A percentile compares a stretch with the other conserved stretches of the same genome.
Evolutionary conservation across 2,113 vertebrate species (phyloP).

Genomic region (Lota lota): DNA sequence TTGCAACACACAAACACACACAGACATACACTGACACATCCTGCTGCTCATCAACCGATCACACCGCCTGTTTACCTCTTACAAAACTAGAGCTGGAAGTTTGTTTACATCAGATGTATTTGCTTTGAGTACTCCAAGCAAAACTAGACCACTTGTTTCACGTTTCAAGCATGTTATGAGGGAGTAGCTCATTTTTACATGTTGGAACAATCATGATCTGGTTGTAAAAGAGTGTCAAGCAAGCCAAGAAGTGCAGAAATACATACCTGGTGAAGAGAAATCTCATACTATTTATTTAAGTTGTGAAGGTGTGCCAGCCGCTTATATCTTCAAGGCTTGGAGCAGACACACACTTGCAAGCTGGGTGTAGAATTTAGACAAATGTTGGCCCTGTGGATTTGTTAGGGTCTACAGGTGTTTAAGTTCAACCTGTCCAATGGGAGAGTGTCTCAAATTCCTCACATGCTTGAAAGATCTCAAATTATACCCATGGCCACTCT

Average conservation of each 20-base stretch:
- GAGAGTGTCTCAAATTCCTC: conserved; percentile 28
- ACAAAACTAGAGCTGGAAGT: background rate
- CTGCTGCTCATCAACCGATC: background rate
- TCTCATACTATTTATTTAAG: background rate
- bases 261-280: too few species aligned
- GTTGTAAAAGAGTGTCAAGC: too few species aligned
- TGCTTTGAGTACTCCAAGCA: too few species aligned
- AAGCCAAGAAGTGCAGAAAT: too few species aligned
- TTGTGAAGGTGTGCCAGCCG: background rate
- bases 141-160: too few species aligned
- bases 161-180: too few species aligned
- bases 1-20: background rate
- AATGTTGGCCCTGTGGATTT: background rate
- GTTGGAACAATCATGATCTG: too few species aligned
- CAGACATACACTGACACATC: conserved; percentile 4
- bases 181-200: too few species aligned
- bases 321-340: background rate
- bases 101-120: too few species aligned
- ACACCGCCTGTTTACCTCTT: conserved; percentile 19
- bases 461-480: conserved; percentile 23
- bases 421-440: conserved; percentile 1
- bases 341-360: too few species aligned
- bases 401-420: conserved; percentile 18
- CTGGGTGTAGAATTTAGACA: conserved; percentile 11
- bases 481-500: conserved; percentile 15